Percentiles rank a stretch among this genome's conserved stretches.
Evolutionary conservation across 2,888 invertebrate species (phyloP).

Genomic region (Ichneumoninae sp.): DNA sequence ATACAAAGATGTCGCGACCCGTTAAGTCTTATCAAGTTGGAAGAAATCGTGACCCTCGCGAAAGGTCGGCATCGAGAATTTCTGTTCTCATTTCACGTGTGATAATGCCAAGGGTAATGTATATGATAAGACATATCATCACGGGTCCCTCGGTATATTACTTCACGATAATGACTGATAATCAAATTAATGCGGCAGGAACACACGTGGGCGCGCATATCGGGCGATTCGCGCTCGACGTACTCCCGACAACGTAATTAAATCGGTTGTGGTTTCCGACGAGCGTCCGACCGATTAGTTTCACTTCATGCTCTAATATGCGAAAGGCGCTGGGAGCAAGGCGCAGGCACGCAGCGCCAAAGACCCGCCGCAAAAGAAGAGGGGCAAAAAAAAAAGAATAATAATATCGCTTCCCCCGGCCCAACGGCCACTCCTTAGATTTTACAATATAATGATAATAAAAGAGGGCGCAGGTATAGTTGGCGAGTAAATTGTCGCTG

Average conservation of each 20-base stretch:
- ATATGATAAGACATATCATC: not conserved
- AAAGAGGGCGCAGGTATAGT: conserved; percentile 7
- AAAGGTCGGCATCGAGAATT: not conserved
- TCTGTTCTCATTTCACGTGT: not conserved
- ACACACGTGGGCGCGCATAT: conserved; percentile 5
- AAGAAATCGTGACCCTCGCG: not conserved
- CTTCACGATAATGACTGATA: conserved; percentile 8
- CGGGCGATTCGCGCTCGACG: conserved; percentile 30
- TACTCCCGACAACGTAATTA: conserved; percentile 42
- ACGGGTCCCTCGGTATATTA: not conserved
- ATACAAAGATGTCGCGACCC: conserved; percentile 20
- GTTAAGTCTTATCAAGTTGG: not conserved
- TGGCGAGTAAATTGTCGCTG: conserved; percentile 72
- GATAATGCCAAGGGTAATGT: not conserved
- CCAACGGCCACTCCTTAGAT: not conserved
- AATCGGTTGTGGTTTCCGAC: conserved; percentile 26
- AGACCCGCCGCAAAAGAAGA: not conserved
- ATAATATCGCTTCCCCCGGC: not conserved
- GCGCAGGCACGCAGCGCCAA: not conserved
- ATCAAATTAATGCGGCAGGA: conserved; percentile 7
- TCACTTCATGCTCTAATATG: conserved; percentile 47
- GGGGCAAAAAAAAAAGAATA: conserved; percentile 6
- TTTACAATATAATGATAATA: not conserved
- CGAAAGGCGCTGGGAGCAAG: not conserved
- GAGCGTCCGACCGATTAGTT: conserved; percentile 44